Conservation (phyloP, 1,140 invertebrate species). For the Camponotus pennsylvanicus region DNA sequence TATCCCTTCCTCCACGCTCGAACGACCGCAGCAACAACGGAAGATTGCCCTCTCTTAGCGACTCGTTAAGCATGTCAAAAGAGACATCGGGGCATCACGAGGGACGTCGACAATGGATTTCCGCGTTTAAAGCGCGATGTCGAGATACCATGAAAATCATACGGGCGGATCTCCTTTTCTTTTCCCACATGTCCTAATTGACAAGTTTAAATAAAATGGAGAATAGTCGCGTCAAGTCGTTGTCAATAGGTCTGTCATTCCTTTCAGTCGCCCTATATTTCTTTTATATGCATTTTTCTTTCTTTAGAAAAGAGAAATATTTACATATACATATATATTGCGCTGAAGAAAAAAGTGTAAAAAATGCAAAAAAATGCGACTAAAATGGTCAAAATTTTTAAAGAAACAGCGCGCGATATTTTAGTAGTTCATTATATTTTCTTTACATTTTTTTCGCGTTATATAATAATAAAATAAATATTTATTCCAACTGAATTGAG, state of each 20-base stretch:
- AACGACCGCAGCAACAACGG: slow-evolving; percentile 70
- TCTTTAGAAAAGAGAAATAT: background rate
- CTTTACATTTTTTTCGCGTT: too few relatives aligned
- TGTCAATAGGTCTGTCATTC: slow-evolving; percentile 37
- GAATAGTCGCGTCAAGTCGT: slow-evolving; percentile 8
- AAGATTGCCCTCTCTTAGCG: slow-evolving; percentile 68
- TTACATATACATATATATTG: background rate
- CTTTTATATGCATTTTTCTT: background rate
- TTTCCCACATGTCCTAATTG: background rate
- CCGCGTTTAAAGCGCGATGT: slow-evolving; percentile 39
- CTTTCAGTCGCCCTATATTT: background rate
- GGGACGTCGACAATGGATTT: slow-evolving; percentile 52
- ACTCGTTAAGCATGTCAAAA: slow-evolving; percentile 67
- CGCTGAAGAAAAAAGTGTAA: background rate
- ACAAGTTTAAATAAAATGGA: slow-evolving; percentile 22
- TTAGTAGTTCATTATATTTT: too few relatives aligned
- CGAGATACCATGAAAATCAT: slow-evolving; percentile 35
- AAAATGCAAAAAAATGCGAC: background rate
- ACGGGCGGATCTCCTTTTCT: slow-evolving; percentile 43
- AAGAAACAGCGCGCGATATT: too few relatives aligned
- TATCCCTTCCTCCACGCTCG: slow-evolving; percentile 68
- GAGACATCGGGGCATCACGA: slow-evolving; percentile 64
- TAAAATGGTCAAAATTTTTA: background rate
- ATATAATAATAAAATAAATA: background rate
- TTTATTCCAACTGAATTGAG: background rate